Evolutionary conservation across 1,140 invertebrate genomes (phyloP), one percentile per base, ranked within the genome.

Genomic region (Probaryconus sp.): DNA sequence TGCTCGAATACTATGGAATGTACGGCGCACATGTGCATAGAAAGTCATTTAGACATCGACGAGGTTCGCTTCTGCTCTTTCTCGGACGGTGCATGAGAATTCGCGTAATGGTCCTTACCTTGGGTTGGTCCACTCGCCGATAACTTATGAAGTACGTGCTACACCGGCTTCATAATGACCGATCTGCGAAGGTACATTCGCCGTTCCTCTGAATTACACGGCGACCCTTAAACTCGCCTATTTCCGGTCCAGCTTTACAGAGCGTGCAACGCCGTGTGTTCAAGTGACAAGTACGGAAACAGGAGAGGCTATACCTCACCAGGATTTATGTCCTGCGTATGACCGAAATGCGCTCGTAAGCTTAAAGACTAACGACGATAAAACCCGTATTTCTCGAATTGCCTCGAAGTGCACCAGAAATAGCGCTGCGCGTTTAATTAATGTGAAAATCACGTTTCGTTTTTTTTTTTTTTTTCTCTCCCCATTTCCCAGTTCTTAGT

Each of bases 231-330:
- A 76, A 76, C 73, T 76, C 48, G 50, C 53, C 63, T 71, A 76
- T 68, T 76, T 76, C 73, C 73, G 73, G 73, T 76, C 63, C 61
- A 30, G 72, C 45, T 69, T 65, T 55, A 13, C 71, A 13, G 53
- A 65, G 55, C 63, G 50, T 50, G 60, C 60, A 40, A 28, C 16
- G 26, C 61, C 65, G 72, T 76, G 60, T 76, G 67, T 71, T 71
- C 67, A 71, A 70, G 73, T 76, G 73, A 71, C 73, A 76, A 76
- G 61, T 68, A 76, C 73, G 73, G 73, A 71, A 76, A 76, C 73
- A 64, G 67, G 6, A 33, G 26, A 68, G 56, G 63, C 67, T 61
- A 71, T 76, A 71, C 67, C 63, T 71, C 67, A 68, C 43, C 38
- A 16, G 40, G 48, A 70, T 76, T 76, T 76, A 76, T 76, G 73